Conservation (phyloP, 2,888 invertebrate genomes). For the Polietes domitor region DNA sequence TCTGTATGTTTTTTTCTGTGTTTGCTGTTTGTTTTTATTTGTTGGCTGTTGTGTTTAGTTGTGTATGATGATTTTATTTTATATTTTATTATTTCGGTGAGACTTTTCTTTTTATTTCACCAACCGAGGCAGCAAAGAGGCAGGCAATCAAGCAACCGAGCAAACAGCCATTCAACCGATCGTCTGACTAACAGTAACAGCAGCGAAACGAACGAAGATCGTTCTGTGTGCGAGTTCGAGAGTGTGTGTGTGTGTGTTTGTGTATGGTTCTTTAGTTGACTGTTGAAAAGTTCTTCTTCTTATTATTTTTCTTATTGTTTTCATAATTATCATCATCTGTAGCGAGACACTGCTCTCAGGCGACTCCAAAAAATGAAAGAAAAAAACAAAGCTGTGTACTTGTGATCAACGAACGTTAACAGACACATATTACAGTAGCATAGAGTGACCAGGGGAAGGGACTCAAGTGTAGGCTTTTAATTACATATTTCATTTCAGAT, state of each 20-base stretch:
- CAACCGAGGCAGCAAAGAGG: conserved; percentile 35
- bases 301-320: conserved; percentile 32
- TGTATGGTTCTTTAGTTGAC: conserved; percentile 46
- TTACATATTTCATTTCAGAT: too few relatives aligned
- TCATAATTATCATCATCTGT: conserved; percentile 58
- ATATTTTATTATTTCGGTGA: conserved; percentile 61
- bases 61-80: conserved; percentile 64
- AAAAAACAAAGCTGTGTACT: conserved; percentile 18
- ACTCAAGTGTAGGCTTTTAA: too few relatives aligned
- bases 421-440: conserved; percentile 35
- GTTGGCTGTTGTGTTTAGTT: conserved; percentile 40
- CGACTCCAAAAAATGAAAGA: neutral
- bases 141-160: conserved; percentile 27
- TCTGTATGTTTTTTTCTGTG: conserved; percentile 42
- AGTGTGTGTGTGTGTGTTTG: conserved; percentile 29
- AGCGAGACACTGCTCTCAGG: conserved; percentile 16
- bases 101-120: conserved; percentile 63
- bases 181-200: conserved; percentile 42
- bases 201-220: conserved; percentile 30
- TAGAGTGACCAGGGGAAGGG: conserved; percentile 44
- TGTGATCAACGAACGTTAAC: conserved; percentile 58
- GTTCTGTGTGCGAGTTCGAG: conserved; percentile 38
- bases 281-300: conserved; percentile 61
- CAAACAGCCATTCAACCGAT: conserved; percentile 38
- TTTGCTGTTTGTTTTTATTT: conserved; percentile 49